phyloP scores from a whole-genome alignment of 2,888 invertebrate genomes.

The Capitulum mitella region DNA sequence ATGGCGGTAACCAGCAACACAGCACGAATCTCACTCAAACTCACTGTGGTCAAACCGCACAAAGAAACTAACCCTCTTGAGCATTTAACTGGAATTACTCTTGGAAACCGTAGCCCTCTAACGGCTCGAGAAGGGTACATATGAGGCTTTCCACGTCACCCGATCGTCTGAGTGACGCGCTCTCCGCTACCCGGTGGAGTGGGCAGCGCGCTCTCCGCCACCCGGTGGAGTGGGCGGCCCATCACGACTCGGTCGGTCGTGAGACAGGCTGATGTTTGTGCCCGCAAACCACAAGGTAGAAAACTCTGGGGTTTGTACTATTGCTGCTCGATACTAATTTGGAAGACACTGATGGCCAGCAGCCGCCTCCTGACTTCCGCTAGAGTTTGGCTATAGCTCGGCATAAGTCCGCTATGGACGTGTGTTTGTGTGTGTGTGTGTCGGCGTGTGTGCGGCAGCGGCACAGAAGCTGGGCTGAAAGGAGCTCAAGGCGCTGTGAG shows the following conservation, averaged over 20 bases:
- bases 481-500: slow-evolving; percentile 2
- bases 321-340: slow-evolving; percentile 18
- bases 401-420: not conserved
- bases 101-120: not conserved
- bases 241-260: not conserved
- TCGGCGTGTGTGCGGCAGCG: too few species aligned
- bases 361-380: not conserved
- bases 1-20: not conserved
- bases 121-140: slow-evolving; percentile 9
- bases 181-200: not conserved
- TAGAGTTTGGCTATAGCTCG: not conserved
- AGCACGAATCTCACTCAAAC: not conserved
- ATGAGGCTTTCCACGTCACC: not conserved
- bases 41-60: not conserved
- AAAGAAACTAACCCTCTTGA: slow-evolving; percentile 11
- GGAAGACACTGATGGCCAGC: not conserved
- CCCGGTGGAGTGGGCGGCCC: not conserved
- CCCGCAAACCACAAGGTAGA: not conserved
- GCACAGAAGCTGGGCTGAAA: not conserved
- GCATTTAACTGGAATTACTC: slow-evolving; percentile 21
- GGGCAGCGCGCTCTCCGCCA: not conserved
- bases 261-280: not conserved
- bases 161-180: not conserved
- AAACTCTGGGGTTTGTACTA: slow-evolving; percentile 20
- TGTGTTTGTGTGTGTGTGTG: not conserved